Base-by-base conservation (phyloP, 2,113 vertebrate genomes). In the Microtus pennsylvanicus region DNA sequence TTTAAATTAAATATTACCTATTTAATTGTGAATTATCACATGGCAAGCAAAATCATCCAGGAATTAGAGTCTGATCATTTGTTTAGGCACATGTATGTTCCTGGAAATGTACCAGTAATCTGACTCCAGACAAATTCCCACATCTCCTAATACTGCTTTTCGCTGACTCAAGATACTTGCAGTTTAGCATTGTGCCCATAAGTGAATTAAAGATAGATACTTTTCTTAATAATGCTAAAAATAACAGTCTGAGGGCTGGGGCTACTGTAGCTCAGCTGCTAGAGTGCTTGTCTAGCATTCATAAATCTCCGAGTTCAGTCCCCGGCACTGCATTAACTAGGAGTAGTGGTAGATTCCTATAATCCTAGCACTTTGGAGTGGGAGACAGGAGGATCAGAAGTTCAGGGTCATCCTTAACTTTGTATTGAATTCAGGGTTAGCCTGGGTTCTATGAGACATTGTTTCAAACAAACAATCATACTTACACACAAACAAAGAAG, bases 1-100 rank as follows among this genome's bases (percentile, higher is more conserved):
- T 65, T 97, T 91, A 93, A 87, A 50, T 87, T 89, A 94, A 80
- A 77, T 70, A 95, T 86, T 96, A 30, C 38, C 24, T 87, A n/a
- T 96, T 83, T 94, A 88, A 89, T 92, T 94, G 75, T 93, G 65
- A 93, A 45, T 83, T 87, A 87, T 92, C 45, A 72, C 52, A 19
- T 52, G 7, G 47, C 22, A 94, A 69, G 7, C 4, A 94, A 89
- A 96, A 86, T 94, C 74, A 89, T 69, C 91, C 33, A 95, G 67
- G 75, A 69, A 8, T 85, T 97, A 45, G 12, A 65, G 74, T 72
- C 19, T 83, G 14, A 72, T 93, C 21, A n/a, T 87, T 75, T 87
- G 85, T 67, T 92, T 87, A 88, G 75, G 38, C 76, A 9, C 85
- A 24, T 42, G 85, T 94, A 65, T 74, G 0, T 52, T 72, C 38